Conservation (phyloP, 2,113 vertebrate species). For the Ammospiza nelsoni region DNA sequence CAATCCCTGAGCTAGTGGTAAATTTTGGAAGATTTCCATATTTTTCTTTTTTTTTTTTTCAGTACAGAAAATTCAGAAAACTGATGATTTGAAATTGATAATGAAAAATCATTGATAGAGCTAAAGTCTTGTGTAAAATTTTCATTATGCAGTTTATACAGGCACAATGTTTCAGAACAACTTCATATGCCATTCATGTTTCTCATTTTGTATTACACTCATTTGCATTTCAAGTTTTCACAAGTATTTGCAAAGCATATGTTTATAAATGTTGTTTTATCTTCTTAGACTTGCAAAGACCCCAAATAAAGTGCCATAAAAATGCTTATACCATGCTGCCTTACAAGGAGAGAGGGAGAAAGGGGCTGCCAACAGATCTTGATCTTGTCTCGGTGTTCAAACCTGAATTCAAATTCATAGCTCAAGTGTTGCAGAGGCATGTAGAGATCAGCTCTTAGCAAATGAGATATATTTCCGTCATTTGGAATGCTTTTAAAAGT, state of each 20-base stretch:
- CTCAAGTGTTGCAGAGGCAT: not conserved
- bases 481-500: not conserved
- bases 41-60: not conserved
- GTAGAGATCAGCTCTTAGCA: not conserved
- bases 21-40: not conserved
- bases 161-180: not conserved
- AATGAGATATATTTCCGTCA: not conserved
- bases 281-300: not conserved
- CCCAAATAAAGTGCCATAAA: not conserved
- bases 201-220: not conserved
- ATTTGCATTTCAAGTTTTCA: not conserved
- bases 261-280: not conserved
- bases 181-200: not conserved
- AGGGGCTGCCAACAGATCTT: not conserved
- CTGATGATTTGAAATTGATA: not conserved
- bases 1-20: not conserved
- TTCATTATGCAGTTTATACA: not conserved
- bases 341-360: not conserved
- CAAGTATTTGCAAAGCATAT: not conserved
- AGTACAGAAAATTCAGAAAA: not conserved
- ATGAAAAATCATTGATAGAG: not conserved
- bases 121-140: not conserved
- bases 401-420: not conserved
- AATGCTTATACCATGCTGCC: not conserved
- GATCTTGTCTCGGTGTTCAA: not conserved